Conservation (phyloP, 2,113 vertebrate genomes). For the Labeo catla region DNA sequence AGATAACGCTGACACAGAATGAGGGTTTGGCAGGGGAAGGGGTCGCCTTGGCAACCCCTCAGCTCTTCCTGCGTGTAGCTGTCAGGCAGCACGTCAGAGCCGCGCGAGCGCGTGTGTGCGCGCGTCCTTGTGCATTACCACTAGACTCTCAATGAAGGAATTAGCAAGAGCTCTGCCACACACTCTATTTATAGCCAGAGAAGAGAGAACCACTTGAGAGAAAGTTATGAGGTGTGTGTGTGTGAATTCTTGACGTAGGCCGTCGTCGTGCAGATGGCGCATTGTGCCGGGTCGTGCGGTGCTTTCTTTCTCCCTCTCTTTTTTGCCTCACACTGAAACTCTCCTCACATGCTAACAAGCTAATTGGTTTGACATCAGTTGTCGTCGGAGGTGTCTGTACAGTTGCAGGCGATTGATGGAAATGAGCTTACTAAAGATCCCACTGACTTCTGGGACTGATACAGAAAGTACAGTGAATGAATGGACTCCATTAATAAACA, state of each 20-base stretch:
- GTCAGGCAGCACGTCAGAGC: conserved; percentile 50
- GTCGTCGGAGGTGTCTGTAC: conserved; percentile 19
- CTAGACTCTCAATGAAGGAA: conserved; percentile 76
- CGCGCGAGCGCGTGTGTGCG: conserved; percentile 22
- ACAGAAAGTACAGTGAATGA: conserved; percentile 14
- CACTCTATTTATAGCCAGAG: conserved; percentile 76
- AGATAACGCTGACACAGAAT: conserved; percentile 51
- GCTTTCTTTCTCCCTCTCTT: conserved; percentile 8
- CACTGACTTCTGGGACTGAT: conserved; percentile 21
- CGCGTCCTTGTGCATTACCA: conserved; percentile 62
- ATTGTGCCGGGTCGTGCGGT: conserved; percentile 36
- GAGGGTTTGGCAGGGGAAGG: conserved; percentile 40
- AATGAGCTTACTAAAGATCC: conserved; percentile 17
- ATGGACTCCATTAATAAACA: conserved; percentile 37
- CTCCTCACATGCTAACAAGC: conserved; percentile 3
- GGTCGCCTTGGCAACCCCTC: conserved; percentile 57
- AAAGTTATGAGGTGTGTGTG: conserved; percentile 44
- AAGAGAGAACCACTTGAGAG: conserved; percentile 50
- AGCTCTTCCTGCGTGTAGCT: conserved; percentile 51
- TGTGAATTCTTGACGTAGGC: conserved; percentile 26
- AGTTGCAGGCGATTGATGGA: not conserved
- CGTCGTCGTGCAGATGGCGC: conserved; percentile 43
- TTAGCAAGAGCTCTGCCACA: conserved; percentile 70
- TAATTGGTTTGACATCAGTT: conserved; percentile 18
- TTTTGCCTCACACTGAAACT: conserved; percentile 25